phyloP scores from a whole-genome alignment of 2,888 invertebrate species.

The Oxycera nigricornis region DNA sequence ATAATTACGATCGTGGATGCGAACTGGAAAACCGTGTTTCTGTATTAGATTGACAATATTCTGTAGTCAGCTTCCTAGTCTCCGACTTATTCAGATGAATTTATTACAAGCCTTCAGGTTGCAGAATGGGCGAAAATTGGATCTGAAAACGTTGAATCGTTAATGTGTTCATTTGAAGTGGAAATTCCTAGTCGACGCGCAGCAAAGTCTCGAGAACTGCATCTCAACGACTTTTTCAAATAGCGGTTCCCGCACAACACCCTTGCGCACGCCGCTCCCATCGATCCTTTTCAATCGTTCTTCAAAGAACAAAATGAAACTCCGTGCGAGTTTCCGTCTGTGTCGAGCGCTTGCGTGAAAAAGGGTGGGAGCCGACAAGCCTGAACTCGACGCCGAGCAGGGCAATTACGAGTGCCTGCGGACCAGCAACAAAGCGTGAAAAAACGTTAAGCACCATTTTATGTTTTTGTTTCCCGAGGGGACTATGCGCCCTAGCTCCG shows the following conservation, averaged over 20 bases:
- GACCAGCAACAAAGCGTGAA: constrained; percentile 4
- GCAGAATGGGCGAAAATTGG: too few species aligned
- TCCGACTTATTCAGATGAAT: too few species aligned
- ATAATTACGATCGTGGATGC: too few species aligned
- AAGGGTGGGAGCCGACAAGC: constrained; percentile 22
- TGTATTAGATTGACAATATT: too few species aligned
- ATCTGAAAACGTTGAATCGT: too few species aligned
- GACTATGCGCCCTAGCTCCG: constrained; percentile 20
- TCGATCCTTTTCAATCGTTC: background rate
- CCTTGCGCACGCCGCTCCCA: background rate
- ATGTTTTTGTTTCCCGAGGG: constrained; percentile 31
- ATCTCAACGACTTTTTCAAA: too few species aligned
- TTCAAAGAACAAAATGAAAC: constrained; percentile 23
- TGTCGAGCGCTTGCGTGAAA: constrained; percentile 31
- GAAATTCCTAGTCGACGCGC: too few species aligned
- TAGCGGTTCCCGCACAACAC: background rate
- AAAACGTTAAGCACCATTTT: constrained; percentile 31
- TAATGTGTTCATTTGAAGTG: too few species aligned
- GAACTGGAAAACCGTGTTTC: too few species aligned
- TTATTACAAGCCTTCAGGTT: too few species aligned
- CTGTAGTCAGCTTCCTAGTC: too few species aligned
- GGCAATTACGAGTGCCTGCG: background rate
- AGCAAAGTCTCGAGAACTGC: too few species aligned
- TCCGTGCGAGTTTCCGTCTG: constrained; percentile 15
- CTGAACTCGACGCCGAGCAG: background rate